A percentile compares a stretch with the other conserved stretches of the same genome.
These are phyloP conservation scores for Euwallacea similis DNA, from an alignment of 1,140 invertebrate genomes.

Conservation along the genomic window DNA sequence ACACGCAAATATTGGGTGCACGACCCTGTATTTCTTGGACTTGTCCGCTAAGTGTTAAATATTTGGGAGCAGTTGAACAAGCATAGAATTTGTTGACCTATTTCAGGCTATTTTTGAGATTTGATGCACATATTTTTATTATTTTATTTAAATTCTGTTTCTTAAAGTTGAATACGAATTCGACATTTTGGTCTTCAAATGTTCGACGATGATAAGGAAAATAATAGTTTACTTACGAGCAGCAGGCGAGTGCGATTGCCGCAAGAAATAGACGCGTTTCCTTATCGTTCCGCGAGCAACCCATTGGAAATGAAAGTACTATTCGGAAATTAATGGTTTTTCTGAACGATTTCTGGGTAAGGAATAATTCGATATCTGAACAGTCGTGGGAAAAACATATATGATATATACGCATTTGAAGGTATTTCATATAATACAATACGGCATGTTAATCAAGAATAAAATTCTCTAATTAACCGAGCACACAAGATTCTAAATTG, in stretches of 20 bases:
- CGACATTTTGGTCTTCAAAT: background rate
- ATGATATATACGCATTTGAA: background rate
- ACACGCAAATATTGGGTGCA: slow-evolving; percentile 31
- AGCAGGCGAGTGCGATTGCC: too few species aligned
- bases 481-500: slow-evolving; percentile 20
- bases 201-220: too few species aligned
- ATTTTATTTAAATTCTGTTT: background rate
- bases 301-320: background rate
- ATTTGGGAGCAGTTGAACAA: slow-evolving; percentile 10
- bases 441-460: background rate
- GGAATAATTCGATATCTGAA: background rate
- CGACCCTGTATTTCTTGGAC: slow-evolving; percentile 21
- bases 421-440: background rate
- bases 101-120: too few species aligned
- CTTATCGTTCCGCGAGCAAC: too few species aligned
- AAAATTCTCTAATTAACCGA: slow-evolving; percentile 12
- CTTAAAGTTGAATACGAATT: background rate
- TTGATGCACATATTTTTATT: background rate
- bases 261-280: too few species aligned
- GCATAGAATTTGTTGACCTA: too few species aligned
- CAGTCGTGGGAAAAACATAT: background rate
- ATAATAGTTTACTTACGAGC: too few species aligned
- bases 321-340: background rate
- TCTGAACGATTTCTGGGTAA: background rate
- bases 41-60: slow-evolving; percentile 25